Evolutionary conservation across 2,888 invertebrate species (phyloP), one percentile per base, ranked within the genome.

Genomic region (Mellilla xanthometata): DNA sequence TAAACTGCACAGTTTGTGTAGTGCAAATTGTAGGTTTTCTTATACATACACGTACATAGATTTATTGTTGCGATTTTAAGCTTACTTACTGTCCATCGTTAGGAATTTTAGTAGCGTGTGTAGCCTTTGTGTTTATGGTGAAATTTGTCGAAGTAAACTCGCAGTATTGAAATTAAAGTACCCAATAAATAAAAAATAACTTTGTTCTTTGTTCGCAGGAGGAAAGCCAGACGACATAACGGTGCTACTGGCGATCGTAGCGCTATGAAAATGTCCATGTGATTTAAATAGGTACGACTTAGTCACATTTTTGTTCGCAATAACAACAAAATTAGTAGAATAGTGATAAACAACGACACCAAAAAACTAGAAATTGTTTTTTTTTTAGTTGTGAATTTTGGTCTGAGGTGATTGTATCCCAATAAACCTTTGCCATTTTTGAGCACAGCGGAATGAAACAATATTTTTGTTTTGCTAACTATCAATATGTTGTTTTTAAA

Each of bases 141-240:
- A n/a, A n/a, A n/a, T n/a, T n/a, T n/a, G n/a, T n/a, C n/a, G n/a
- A n/a, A n/a, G n/a, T n/a, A n/a, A n/a, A n/a, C n/a, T n/a, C n/a
- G n/a, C n/a, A n/a, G n/a, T 28, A 33, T 29, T 23, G 13, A 34
- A 34, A 35, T 13, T 12, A 0, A 13, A 29, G 11, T 38, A 2
- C 2, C 4, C 15, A 5, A 19, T 19, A 33, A 29, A 8, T 39
- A 39, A 10, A n/a, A 30, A 26, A 6, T 7, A 13, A 15, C 12
- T 9, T 52, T 79, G 60, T 54, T 62, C 58, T 71, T 76, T 77
- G 60, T 70, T 93, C 92, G 38, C 91, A 95, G 98, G 99, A 78
- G 99, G 99, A 46, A 99, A 99, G 90, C 99, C 99, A 52, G 99
- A 99, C 84, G 99, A 99, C 91, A 98, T 99, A 86, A 99, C 99